Evolutionary conservation across 1,140 invertebrate species (phyloP), one percentile per base, ranked within the genome.

Genomic region (Diorhabda elongata): DNA sequence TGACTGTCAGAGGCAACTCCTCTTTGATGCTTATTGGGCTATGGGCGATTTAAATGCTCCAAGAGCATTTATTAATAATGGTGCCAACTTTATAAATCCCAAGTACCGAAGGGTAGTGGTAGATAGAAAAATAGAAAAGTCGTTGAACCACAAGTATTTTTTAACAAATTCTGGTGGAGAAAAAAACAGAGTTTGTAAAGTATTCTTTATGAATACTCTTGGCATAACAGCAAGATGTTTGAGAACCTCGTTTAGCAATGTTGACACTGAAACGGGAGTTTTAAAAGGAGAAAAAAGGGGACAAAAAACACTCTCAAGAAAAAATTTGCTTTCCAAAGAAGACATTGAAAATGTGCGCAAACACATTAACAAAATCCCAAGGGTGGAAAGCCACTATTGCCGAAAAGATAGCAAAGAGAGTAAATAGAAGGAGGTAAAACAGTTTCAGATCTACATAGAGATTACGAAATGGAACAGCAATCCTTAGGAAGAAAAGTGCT

Each of bases 361-460:
- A 11, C 69, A 75, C 57, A 75, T 76, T 52, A 52, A 73, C 43
- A 56, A 59, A 7, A 75, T 73, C n/a, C 73, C 75, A 2, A 68
- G 56, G 69, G 66, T 75, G 9, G 75, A 75, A 63, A 74, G 70
- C 8, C 72, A 75, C 58, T 76, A 76, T 58, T 67, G 63, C 26
- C 42, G 74, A 64, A 58, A 44, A 64, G 61, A 70, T 11, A 67
- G 71, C 56, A 58, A 67, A 73, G 58, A 58, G 63, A 74, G 44
- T 77, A 72, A 60, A 75, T 73, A 59, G 76, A 72, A 47, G 74
- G 73, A 11, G 61, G 67, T 41, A 72, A 71, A 73, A 71, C 69
- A 47, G 65, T 73, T 43, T 67, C 57, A 56, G 74, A 76, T 57
- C 45, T 77, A 56, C 71, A 73, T 61, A 64, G 58, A 9, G 71